Evolutionary conservation across 1,140 invertebrate species (phyloP).

Genomic region (Eciton burchellii): DNA sequence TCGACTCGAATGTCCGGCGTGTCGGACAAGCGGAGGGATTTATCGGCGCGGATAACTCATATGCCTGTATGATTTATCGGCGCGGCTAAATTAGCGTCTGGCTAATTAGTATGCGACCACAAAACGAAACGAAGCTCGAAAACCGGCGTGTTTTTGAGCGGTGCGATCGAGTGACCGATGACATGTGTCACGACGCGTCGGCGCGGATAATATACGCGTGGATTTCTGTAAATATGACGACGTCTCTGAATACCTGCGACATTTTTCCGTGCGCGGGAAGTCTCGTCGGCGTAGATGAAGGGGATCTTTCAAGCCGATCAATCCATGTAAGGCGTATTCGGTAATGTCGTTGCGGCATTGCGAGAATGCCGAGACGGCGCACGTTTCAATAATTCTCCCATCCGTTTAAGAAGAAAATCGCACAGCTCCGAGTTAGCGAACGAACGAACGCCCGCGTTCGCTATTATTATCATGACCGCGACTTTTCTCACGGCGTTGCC

Average conservation of each 20-base stretch:
- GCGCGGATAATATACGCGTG: background rate
- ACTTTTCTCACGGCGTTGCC: conserved; percentile 32
- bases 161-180: conserved; percentile 41
- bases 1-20: conserved; percentile 42
- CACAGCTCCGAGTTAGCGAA: background rate
- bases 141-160: conserved; percentile 46
- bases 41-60: conserved; percentile 61
- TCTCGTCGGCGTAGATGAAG: background rate
- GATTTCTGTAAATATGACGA: background rate
- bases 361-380: background rate
- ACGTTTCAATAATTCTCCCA: background rate
- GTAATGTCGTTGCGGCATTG: background rate
- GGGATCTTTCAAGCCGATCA: background rate
- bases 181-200: conserved; percentile 24
- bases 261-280: background rate
- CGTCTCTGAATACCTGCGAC: background rate
- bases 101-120: conserved; percentile 65
- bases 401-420: background rate
- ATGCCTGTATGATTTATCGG: conserved; percentile 57
- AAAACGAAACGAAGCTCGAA: conserved; percentile 48
- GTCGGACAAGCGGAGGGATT: conserved; percentile 61
- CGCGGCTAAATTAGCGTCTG: conserved; percentile 48
- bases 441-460: background rate
- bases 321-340: background rate
- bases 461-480: conserved; percentile 29